These are phyloP conservation scores for Nomia melanderi DNA, from an alignment of 1,140 invertebrate genomes.

Conservation along the genomic window DNA sequence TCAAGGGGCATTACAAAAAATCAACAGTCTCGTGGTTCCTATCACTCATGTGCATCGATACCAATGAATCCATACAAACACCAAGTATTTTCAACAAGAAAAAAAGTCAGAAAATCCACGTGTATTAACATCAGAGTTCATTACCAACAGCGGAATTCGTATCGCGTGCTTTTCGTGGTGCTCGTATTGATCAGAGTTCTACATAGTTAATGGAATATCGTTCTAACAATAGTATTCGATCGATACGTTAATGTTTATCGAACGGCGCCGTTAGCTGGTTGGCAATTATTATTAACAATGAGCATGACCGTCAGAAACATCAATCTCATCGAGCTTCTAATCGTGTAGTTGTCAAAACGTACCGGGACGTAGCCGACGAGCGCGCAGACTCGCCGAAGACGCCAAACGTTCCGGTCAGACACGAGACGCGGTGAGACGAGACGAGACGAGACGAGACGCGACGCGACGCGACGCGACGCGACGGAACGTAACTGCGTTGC, in stretches of 20 bases:
- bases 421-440: constrained; percentile 23
- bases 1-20: no score
- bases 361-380: neutral
- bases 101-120: no score
- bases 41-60: no score
- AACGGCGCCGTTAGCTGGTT: neutral
- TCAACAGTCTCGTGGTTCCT: no score
- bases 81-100: no score
- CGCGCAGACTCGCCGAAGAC: constrained; percentile 63
- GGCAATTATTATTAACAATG: neutral
- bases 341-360: constrained; percentile 1
- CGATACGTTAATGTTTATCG: neutral
- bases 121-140: no score
- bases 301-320: neutral
- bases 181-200: neutral
- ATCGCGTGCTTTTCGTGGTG: neutral
- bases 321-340: constrained; percentile 19
- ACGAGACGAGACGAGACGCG: constrained; percentile 17
- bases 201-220: neutral
- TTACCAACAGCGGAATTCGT: neutral
- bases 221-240: neutral
- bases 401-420: constrained; percentile 27
- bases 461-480: no score
- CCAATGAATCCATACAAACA: no score
- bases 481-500: constrained; percentile 56